Evolutionary conservation across 2,113 vertebrate genomes (phyloP), one percentile per base, ranked within the genome.

Genomic region (Pipa parva): DNA sequence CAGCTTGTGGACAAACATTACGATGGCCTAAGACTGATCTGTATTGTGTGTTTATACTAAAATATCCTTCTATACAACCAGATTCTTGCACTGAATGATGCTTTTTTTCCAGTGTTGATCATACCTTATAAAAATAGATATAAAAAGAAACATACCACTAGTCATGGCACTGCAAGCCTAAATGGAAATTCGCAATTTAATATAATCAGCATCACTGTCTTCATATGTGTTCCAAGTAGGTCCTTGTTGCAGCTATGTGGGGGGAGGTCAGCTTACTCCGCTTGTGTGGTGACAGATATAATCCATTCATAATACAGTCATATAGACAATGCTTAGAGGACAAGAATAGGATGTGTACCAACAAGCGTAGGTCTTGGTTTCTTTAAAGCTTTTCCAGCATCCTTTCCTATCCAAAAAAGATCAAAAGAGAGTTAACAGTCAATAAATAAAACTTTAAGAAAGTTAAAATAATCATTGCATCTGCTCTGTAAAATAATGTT

Each of bases 151-250:
- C 20, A 60, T 18, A 45, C n/a, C n/a, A 27, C 28, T 50, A 56
- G 56, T 56, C 39, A 25, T 61, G 49, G 58, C 58, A 61, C 33
- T 70, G 66, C 57, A 57, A 70, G 66, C 18, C 66, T 51, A 25
- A 28, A 60, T 70, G 33, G 60, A 33, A 31, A 61, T 70, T 33
- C 60, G 46, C 56, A 61, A 61, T 70, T 70, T 70, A 52, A 70
- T 61, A 70, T 60, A 61, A 70, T 70, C 66, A 70, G 66, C 66
- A 70, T 70, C 58, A 70, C 48, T 70, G 58, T 70, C 49, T 24
- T 70, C 66, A 70, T 33, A 61, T 61, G 25, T 54, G 66, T 70
- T 58, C 49, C 27, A 39, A 37, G 31, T 29, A 45, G 27, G 57
- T 49, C 25, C 27, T 39, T 70, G 8, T 45, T 33, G 8, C 55